phyloP scores from a whole-genome alignment of 2,888 invertebrate species.

The Tryphoninae sp. region DNA sequence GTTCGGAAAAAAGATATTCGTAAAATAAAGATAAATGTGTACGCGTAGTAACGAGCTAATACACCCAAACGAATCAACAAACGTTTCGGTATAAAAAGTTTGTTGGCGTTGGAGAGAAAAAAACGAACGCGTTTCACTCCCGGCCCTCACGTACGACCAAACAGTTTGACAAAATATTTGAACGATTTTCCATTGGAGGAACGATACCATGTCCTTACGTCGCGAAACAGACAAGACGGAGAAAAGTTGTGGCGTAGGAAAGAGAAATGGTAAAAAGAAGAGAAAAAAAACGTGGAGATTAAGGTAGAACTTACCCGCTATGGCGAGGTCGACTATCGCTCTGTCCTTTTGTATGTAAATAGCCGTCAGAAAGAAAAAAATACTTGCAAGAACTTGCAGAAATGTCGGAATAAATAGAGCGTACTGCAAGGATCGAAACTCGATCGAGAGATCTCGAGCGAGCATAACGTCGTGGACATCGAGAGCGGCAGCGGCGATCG shows the following conservation, averaged over 20 bases:
- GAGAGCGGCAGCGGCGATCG: conserved; percentile 52
- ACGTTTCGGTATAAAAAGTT: neutral
- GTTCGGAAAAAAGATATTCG: conserved; percentile 79
- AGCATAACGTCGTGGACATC: conserved; percentile 59
- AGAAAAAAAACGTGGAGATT: neutral
- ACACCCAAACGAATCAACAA: neutral
- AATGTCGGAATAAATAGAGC: conserved; percentile 96
- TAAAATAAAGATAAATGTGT: conserved; percentile 56
- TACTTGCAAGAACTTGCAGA: conserved; percentile 94
- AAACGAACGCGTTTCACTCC: neutral
- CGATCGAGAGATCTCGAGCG: conserved; percentile 77
- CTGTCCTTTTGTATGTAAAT: conserved; percentile 92
- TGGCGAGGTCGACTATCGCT: conserved; percentile 86
- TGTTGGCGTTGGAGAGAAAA: conserved; percentile 8
- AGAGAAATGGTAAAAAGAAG: neutral
- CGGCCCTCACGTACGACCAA: neutral
- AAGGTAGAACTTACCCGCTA: conserved; percentile 85
- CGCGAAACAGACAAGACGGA: neutral
- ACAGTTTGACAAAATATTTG: conserved; percentile 14
- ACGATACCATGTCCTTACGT: conserved; percentile 66
- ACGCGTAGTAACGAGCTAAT: conserved; percentile 48
- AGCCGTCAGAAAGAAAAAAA: conserved; percentile 96
- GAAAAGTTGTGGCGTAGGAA: neutral
- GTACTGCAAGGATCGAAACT: conserved; percentile 87
- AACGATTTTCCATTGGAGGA: conserved; percentile 41